phyloP scores from a whole-genome alignment of 2,113 vertebrate species.

The Pyrgilauda ruficollis region DNA sequence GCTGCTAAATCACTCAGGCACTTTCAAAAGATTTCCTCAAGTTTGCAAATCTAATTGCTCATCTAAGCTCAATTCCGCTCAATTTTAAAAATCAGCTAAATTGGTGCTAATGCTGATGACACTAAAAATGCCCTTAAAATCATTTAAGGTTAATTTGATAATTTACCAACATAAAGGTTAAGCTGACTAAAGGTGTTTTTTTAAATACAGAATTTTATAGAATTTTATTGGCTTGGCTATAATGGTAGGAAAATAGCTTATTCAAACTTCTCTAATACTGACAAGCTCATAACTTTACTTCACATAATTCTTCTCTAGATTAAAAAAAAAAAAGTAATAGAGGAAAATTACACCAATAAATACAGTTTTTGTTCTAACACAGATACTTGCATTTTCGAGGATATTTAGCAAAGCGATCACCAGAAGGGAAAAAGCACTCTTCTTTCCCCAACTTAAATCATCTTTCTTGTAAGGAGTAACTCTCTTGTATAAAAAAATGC shows the following conservation, averaged over 20 bases:
- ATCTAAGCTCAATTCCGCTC: neutral
- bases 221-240: neutral
- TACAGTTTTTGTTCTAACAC: neutral
- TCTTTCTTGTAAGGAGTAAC: slow-evolving; percentile 16
- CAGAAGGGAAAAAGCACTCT: neutral
- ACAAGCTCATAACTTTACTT: neutral
- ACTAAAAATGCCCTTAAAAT: slow-evolving; percentile 1
- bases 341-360: neutral
- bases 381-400: neutral
- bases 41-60: neutral
- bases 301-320: neutral
- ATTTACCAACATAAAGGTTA: slow-evolving; percentile 18
- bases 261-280: neutral
- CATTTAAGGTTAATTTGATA: slow-evolving; percentile 6
- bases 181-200: neutral
- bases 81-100: slow-evolving; percentile 23
- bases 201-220: neutral
- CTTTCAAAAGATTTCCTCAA: neutral
- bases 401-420: neutral
- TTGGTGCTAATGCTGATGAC: neutral
- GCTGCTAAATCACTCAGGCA: neutral
- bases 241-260: neutral
- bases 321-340: neutral
- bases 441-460: neutral
- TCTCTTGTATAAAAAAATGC: slow-evolving; percentile 13